These are phyloP conservation scores for Acronicta alni DNA, from an alignment of 2,888 invertebrate genomes.

Conservation along the genomic window DNA sequence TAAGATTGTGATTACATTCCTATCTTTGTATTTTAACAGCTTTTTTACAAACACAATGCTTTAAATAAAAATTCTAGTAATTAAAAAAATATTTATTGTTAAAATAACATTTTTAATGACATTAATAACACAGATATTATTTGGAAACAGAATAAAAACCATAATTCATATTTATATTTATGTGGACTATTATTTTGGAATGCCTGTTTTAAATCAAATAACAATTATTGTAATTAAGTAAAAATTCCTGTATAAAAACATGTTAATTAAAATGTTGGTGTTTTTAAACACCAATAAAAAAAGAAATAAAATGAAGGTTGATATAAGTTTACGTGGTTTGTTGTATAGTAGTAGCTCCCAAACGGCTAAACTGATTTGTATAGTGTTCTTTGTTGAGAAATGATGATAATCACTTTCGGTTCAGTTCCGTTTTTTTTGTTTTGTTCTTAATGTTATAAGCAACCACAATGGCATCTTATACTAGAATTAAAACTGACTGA, in stretches of 20 bases:
- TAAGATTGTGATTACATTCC: not conserved
- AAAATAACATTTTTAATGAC: conserved; percentile 29
- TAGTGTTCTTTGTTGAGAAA: too few species aligned
- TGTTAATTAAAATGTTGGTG: not conserved
- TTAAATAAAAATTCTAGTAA: conserved; percentile 26
- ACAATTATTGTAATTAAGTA: conserved; percentile 1
- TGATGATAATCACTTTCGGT: too few species aligned
- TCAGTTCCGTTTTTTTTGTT: too few species aligned
- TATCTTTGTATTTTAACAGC: not conserved
- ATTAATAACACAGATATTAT: conserved; percentile 22
- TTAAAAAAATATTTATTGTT: conserved; percentile 36
- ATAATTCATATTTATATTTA: conserved; percentile 16
- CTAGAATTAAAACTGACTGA: not conserved
- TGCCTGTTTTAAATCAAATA: conserved; percentile 13
- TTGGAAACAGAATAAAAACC: conserved; percentile 34
- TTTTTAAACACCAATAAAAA: not conserved
- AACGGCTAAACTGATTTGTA: too few species aligned
- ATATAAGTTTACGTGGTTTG: too few species aligned
- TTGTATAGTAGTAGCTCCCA: too few species aligned
- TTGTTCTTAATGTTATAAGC: too few species aligned
- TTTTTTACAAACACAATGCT: not conserved
- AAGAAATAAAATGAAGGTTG: too few species aligned
- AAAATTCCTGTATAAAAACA: conserved; percentile 1
- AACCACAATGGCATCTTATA: not conserved
- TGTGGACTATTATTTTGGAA: conserved; percentile 17